Base-by-base conservation (phyloP, 2,888 invertebrate genomes). In the Drosophila pegasa region DNA sequence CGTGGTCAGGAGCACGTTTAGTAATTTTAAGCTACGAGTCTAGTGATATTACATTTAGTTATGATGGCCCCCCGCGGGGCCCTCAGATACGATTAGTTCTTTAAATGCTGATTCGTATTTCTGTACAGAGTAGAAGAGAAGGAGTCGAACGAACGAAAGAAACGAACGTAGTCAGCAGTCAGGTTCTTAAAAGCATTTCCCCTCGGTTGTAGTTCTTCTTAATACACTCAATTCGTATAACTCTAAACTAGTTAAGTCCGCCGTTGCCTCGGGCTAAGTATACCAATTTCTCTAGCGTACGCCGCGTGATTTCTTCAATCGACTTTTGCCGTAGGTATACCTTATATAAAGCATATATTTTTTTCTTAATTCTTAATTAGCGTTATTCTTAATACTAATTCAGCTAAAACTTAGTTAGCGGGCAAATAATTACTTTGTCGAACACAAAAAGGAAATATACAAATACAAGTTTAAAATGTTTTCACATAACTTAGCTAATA, bases 21-120 rank as follows among this genome's bases (percentile, higher is more conserved):
- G 65, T 85, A 77, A 81, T 71, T 74, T 69, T 86, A 87, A 87
- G 84, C 82, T 85, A 86, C 72, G 75, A 83, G 74, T 90, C 89
- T 90, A 89, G 89, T 89, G 89, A 89, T 89, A 89, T 89, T 90
- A 89, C 71, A 75, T 88, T 87, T 88, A 89, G 84, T 89, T 88
- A 75, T 73, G 68, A 51, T 12, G 67, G 37, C 48, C 51, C 64
- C 27, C 1, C 14, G 12, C 25, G 27, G 52, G 52, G 41, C 33
- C 58, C 43, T 52, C 55, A 29, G 38, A 31, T 58, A 69, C 75
- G 69, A 74, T 78, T 73, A 74, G 60, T 75, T 60, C 59, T 71
- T 50, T 54, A 57, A 55, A 73, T 72, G 65, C 69, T 41, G 56
- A 57, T 72, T 67, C 57, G 63, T 60, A 76, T 51, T 65, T 71